Conservation (phyloP, 2,797 vertebrate species). For the Anableps anableps region DNA sequence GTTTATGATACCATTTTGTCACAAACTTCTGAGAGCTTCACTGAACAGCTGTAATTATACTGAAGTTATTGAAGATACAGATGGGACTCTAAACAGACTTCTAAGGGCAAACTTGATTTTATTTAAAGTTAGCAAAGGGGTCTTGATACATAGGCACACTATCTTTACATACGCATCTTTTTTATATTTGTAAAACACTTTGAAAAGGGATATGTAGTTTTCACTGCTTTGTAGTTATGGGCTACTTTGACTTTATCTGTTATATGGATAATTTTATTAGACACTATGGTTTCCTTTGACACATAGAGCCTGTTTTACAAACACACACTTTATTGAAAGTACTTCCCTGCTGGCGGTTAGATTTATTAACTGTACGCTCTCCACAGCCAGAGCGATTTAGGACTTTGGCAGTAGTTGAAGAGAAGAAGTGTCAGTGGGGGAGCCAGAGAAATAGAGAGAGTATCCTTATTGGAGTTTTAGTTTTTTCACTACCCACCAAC, state of each 20-base stretch:
- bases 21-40: not conserved
- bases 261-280: not conserved
- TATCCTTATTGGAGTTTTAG: conserved; percentile 40
- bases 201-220: not conserved
- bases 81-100: no score
- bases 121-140: no score
- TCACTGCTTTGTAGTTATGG: not conserved
- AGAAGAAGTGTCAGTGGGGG: conserved; percentile 23
- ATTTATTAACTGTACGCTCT: conserved; percentile 63
- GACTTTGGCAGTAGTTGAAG: conserved; percentile 43
- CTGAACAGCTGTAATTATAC: not conserved
- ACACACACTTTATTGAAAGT: conserved; percentile 6
- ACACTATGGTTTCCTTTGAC: not conserved
- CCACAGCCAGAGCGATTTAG: conserved; percentile 53
- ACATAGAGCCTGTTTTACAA: conserved; percentile 16
- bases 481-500: conserved; percentile 38
- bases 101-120: no score
- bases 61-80: not conserved
- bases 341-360: conserved; percentile 44
- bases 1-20: not conserved
- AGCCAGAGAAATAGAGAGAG: conserved; percentile 17
- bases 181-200: not conserved
- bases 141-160: no score
- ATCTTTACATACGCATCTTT: not conserved
- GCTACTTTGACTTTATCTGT: not conserved